Conservation (phyloP, 2,888 invertebrate species). For the Eupithecia tripunctaria region DNA sequence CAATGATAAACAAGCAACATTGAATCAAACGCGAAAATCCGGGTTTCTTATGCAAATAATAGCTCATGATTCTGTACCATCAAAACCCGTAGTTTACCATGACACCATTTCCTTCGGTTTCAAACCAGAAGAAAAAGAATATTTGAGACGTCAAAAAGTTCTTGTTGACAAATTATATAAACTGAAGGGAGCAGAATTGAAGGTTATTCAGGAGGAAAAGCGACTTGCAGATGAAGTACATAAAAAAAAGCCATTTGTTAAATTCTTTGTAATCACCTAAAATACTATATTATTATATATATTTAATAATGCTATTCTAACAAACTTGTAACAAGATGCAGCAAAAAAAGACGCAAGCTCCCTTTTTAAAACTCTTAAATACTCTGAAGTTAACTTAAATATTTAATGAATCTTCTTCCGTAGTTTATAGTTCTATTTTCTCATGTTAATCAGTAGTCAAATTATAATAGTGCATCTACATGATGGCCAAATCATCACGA, state of each 20-base stretch:
- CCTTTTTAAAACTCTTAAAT: not conserved
- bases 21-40: not conserved
- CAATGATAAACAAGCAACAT: constrained; percentile 11
- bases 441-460: not conserved
- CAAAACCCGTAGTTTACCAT: not conserved
- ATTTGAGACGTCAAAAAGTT: not conserved
- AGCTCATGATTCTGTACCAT: constrained; percentile 1
- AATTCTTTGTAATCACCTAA: not conserved
- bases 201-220: constrained; percentile 6
- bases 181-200: not conserved
- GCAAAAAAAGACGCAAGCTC: too few species aligned
- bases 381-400: not conserved
- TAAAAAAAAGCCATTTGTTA: not conserved
- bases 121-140: not conserved
- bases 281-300: too few species aligned
- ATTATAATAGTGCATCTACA: not conserved
- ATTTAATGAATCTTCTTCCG: not conserved
- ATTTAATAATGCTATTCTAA: not conserved
- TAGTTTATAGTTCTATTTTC: not conserved
- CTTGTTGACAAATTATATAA: not conserved
- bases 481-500: not conserved
- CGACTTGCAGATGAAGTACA: constrained; percentile 1
- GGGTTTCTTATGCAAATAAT: constrained; percentile 16
- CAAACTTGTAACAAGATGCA: not conserved
- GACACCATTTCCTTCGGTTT: not conserved